A percentile compares a stretch with the other conserved stretches of the same genome.
These are phyloP conservation scores for Aricia artaxerxes DNA, from an alignment of 2,888 invertebrate species.

Conservation along the genomic window DNA sequence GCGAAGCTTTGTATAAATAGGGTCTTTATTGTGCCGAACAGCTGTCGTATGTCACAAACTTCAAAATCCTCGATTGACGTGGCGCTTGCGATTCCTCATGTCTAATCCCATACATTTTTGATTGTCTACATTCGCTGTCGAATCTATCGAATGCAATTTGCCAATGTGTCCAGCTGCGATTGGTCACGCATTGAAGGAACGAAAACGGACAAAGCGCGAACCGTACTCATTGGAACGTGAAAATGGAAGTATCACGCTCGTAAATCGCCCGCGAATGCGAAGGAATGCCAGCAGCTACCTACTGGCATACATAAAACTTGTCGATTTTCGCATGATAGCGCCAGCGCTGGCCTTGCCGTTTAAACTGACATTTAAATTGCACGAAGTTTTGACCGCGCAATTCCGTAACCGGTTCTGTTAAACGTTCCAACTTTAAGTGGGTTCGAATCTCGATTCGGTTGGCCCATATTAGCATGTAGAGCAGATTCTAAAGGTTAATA, in stretches of 20 bases:
- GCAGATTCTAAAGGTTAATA: constrained; percentile 8
- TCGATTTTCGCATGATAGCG: constrained; percentile 72
- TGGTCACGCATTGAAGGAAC: constrained; percentile 59
- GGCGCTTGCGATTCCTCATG: not conserved
- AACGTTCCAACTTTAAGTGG: constrained; percentile 58
- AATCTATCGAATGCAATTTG: not conserved
- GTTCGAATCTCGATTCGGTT: not conserved
- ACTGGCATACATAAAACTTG: constrained; percentile 70
- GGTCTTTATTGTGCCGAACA: no score
- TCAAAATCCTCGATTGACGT: not conserved
- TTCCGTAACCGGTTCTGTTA: constrained; percentile 66
- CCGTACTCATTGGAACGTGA: constrained; percentile 67
- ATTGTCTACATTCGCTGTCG: not conserved
- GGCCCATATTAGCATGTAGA: constrained; percentile 7
- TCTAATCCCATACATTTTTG: not conserved
- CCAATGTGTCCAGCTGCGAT: constrained; percentile 39
- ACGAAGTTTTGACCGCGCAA: constrained; percentile 61
- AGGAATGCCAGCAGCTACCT: constrained; percentile 62
- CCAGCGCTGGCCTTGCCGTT: constrained; percentile 63
- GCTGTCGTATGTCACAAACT: no score
- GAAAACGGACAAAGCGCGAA: constrained; percentile 62
- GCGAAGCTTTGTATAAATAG: no score
- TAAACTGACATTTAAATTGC: constrained; percentile 70
- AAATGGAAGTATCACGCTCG: constrained; percentile 72
- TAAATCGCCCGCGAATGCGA: constrained; percentile 67